phyloP scores from a whole-genome alignment of 1,140 invertebrate species.

The Metaphire vulgaris region DNA sequence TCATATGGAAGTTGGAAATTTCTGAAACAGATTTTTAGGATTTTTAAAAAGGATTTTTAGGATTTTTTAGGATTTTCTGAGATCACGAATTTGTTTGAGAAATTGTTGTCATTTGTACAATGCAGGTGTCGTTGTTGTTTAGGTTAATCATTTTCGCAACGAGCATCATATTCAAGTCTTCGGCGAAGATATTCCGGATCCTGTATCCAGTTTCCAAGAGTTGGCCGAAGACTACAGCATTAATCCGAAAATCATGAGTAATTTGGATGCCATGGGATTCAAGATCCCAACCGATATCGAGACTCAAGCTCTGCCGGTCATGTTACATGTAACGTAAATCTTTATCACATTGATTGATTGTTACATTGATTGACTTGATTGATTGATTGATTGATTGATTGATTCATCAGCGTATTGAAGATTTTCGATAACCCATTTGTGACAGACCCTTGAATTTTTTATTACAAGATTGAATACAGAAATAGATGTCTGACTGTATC shows the following conservation, averaged over 20 bases:
- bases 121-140: no score
- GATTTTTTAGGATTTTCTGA: neutral
- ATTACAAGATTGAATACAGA: no score
- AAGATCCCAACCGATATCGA: conserved; percentile 81
- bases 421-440: no score
- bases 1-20: neutral
- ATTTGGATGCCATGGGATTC: conserved; percentile 69
- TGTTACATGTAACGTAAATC: conserved; percentile 62
- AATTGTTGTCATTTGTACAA: neutral
- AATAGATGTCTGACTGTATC: no score
- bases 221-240: conserved; percentile 52
- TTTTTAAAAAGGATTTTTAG: neutral
- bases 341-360: neutral
- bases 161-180: conserved; percentile 66
- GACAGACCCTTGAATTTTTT: no score
- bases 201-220: conserved; percentile 64
- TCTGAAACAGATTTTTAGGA: neutral
- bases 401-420: no score
- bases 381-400: neutral
- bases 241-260: conserved; percentile 60
- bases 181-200: conserved; percentile 68
- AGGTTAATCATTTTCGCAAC: conserved; percentile 70
- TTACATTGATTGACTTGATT: neutral
- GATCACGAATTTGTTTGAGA: neutral
- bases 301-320: conserved; percentile 82